phyloP scores from a whole-genome alignment of 2,888 invertebrate genomes.

The Acleris laterana region DNA sequence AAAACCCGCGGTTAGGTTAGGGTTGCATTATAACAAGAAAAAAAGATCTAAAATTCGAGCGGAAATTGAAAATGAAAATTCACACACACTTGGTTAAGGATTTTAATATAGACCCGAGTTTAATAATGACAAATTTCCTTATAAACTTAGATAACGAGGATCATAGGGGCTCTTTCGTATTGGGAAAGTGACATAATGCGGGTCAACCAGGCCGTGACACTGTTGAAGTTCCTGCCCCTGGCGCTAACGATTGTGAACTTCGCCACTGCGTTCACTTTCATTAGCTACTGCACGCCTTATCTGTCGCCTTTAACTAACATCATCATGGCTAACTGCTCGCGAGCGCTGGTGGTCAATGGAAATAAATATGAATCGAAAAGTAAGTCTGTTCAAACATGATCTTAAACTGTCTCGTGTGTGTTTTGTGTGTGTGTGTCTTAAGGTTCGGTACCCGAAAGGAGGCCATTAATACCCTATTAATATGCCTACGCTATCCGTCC shows the following conservation, averaged over 20 bases:
- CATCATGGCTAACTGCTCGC: conserved; percentile 63
- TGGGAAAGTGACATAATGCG: conserved; percentile 74
- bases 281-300: conserved; percentile 58
- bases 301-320: conserved; percentile 39
- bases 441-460: too few species aligned
- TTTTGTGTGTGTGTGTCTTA: too few species aligned
- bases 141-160: conserved; percentile 63
- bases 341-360: conserved; percentile 49
- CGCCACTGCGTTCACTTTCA: conserved; percentile 67
- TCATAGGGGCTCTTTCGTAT: conserved; percentile 68
- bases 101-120: neutral
- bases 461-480: too few species aligned
- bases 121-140: neutral
- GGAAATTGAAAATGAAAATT: too few species aligned
- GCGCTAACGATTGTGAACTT: conserved; percentile 69
- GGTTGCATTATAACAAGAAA: too few species aligned
- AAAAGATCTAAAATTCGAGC: too few species aligned
- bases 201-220: conserved; percentile 63
- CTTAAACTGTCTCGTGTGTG: too few species aligned
- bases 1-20: too few species aligned
- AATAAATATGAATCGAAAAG: conserved; percentile 50
- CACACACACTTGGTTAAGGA: neutral
- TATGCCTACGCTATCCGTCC: too few species aligned
- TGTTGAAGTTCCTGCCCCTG: conserved; percentile 71
- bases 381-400: conserved; percentile 44